Evolutionary conservation across 2,113 vertebrate genomes (phyloP).

Genomic region (Fulica atra): DNA sequence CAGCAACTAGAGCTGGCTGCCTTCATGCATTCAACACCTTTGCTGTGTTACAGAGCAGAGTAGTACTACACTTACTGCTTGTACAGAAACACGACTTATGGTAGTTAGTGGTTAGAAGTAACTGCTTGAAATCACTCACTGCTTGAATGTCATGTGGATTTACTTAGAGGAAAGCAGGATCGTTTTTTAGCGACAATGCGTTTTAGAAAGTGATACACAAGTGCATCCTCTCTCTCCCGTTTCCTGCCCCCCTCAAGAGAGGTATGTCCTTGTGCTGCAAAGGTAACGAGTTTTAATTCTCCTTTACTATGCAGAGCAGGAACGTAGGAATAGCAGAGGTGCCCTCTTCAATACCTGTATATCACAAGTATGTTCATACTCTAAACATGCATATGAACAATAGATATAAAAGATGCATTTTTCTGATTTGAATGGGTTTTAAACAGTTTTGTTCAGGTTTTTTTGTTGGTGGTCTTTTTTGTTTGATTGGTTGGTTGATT

Average conservation of each 20-base stretch:
- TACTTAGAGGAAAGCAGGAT: not conserved
- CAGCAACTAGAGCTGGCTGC: not conserved
- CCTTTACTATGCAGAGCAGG: not conserved
- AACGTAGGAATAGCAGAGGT: not conserved
- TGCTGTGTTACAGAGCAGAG: not conserved
- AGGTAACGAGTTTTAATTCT: not conserved
- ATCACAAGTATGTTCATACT: not conserved
- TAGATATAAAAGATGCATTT: not conserved
- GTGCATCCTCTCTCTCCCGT: not conserved
- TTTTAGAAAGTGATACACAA: not conserved
- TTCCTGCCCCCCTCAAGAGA: not conserved
- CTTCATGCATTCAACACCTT: not conserved
- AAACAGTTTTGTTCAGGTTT: not conserved
- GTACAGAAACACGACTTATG: not conserved
- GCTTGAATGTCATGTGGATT: not conserved
- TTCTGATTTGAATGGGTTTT: not conserved
- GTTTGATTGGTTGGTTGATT: not conserved
- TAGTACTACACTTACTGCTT: not conserved
- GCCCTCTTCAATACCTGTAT: not conserved
- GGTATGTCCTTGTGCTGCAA: not conserved
- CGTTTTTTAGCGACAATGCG: not conserved
- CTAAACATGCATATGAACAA: not conserved
- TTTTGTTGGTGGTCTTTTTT: too few relatives aligned
- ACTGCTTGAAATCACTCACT: not conserved
- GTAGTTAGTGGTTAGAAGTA: not conserved